A percentile compares a stretch with the other conserved stretches of the same genome.
Conservation (phyloP, 2,113 vertebrate genomes). For the Myanophis thanlyinensis region DNA sequence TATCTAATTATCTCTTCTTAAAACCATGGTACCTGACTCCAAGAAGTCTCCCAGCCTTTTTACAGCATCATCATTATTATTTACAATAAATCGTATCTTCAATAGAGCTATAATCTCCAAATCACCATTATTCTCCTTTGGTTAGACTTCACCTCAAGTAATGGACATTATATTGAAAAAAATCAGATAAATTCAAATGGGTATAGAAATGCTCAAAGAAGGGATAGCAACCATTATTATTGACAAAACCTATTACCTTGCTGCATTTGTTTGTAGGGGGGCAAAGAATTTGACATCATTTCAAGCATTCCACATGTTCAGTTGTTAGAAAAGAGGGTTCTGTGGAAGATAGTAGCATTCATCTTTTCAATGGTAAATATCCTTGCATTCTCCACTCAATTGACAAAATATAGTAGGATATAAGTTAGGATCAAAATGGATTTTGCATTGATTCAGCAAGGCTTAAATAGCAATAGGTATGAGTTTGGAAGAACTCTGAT, state of each 20-base stretch:
- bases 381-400: not conserved
- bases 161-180: not conserved
- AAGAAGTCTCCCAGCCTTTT: not conserved
- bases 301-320: not conserved
- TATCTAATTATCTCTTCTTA: not conserved
- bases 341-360: not conserved
- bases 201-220: not conserved
- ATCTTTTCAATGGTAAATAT: not conserved
- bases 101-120: not conserved
- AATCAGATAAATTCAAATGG: not conserved
- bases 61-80: not conserved
- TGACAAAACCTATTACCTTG: not conserved
- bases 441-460: not conserved
- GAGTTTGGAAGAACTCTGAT: not conserved
- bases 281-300: not conserved
- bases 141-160: not conserved
- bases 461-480: not conserved
- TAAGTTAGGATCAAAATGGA: not conserved
- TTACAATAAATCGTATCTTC: not conserved
- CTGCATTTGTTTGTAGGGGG: not conserved
- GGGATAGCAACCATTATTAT: not conserved
- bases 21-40: not conserved
- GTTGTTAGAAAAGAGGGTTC: not conserved
- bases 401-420: not conserved
- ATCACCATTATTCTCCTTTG: not conserved